Evolutionary conservation across 2,888 invertebrate genomes (phyloP), one percentile per base, ranked within the genome.

Genomic region (Ennomos quercinarius): DNA sequence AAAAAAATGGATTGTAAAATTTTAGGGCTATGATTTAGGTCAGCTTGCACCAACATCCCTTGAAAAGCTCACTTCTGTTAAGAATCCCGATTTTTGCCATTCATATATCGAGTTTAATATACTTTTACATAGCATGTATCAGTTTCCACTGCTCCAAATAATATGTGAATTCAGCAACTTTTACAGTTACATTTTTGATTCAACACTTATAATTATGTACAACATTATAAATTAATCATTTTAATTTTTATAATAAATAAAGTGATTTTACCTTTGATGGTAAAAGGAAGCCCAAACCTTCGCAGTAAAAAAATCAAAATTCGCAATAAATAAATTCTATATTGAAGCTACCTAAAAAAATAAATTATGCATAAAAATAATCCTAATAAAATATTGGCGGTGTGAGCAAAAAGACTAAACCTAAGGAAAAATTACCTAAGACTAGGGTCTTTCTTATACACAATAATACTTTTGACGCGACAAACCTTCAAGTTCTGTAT

Each of bases 391-490:
- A 63, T 71, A 73, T 82, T 81, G 80, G 81, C 80, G 78, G 77
- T 75, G 75, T 89, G 89, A 89, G 89, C 89, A 89, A 88, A 77
- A 73, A 71, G 68, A 73, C 80, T 81, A 77, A 81, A 74, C 73
- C 86, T 72, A 77, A 76, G 45, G 80, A 82, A 85, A 82, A 78
- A 80, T 82, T 86, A 86, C 73, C 87, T 89, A 88, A 81, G 88
- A 89, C 89, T 89, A 89, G 89, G 86, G 85, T 74, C 83, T 80
- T 77, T 76, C 74, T 80, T 83, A 84, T 73, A 77, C 75, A 78
- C 76, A 78, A 80, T 83, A 87, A 86, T 87, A 88, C 84, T 83
- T 70, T 72, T 70, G 71, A 43, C 70, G 71, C 66, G 67, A 77
- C 70, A 68, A 72, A 71, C 70, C 63, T 64, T 71, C 58, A 37